Evolutionary conservation across 1,140 invertebrate genomes (phyloP), one percentile per base, ranked within the genome.

Genomic region (Holcopasites calliopsidis): DNA sequence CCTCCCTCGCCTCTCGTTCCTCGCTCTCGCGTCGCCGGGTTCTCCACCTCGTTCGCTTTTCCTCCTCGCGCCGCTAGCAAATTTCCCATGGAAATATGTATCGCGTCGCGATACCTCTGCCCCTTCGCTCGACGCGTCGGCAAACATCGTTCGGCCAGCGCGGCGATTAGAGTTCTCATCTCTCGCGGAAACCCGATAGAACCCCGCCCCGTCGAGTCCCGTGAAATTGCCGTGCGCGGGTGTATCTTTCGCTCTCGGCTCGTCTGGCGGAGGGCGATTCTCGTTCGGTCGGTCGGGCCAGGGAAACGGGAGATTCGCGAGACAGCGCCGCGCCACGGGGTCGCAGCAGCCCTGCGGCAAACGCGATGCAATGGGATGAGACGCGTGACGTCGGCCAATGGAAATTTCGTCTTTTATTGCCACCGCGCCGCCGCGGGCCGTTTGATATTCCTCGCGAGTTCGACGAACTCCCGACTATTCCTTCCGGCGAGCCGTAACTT

Each of bases 361-460:
- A 18, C 13, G n/a, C 35, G 49, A 23, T 44, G 69, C 13, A 38
- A 50, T 60, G 64, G 33, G 50, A 73, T 44, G 38, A 35, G 49
- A n/a, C 55, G 54, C 49, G 52, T 65, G 70, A 80, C 49, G 76
- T 78, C 78, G 74, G 69, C 70, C 69, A 68, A 78, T 80, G 78
- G 61, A 80, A 80, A 80, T 80, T 38, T 78, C 42, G 47, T 35
- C 73, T 79, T 79, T 62, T 64, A 75, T 78, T 58, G 62, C 40
- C 1, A 16, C 5, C 23, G 5, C 47, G 40, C 18, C 35, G 50
- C 61, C 55, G 40, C 72, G 66, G 64, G 55, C 52, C 61, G 78
- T 68, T 77, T 78, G 65, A 80, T 77, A 80, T 80, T 80, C 78
- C 66, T 72, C 66, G 60, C 66, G 58, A 40, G 35, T 60, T 60